phyloP scores from a whole-genome alignment of 2,113 vertebrate species.

The Gavia stellata region DNA sequence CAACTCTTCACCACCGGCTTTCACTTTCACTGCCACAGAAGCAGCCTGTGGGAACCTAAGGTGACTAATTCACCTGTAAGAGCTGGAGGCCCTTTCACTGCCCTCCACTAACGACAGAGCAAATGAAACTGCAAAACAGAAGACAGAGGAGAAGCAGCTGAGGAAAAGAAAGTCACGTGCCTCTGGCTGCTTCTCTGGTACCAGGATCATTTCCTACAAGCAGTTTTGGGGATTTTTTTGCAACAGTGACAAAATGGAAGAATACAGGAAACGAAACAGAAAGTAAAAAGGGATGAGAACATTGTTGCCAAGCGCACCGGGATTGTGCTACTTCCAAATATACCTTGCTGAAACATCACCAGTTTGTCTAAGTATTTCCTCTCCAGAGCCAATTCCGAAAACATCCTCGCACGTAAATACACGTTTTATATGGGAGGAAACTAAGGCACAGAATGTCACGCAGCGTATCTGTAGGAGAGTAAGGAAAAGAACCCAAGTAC shows the following conservation, averaged over 20 bases:
- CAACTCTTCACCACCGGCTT: neutral
- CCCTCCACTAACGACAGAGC: neutral
- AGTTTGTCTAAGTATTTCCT: neutral
- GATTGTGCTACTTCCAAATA: accelerated
- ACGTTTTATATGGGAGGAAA: neutral
- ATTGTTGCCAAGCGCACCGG: accelerated
- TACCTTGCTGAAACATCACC: neutral
- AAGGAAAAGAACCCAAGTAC: neutral
- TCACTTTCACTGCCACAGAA: neutral
- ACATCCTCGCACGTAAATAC: neutral
- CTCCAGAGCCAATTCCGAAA: neutral
- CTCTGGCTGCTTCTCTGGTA: neutral
- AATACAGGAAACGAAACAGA: neutral
- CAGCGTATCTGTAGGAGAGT: accelerated
- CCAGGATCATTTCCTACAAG: neutral
- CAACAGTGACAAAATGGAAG: neutral
- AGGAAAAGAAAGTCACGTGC: neutral
- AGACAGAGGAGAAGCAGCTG: neutral
- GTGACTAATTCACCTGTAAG: accelerated
- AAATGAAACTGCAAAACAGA: neutral
- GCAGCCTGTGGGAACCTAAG: neutral
- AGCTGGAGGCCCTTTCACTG: neutral
- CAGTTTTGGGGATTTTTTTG: accelerated
- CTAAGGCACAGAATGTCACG: neutral
- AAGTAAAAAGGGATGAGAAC: neutral